Percentiles rank a stretch among this genome's conserved stretches.
Conservation (phyloP, 2,888 invertebrate species). For the Cryptosula pallasiana region DNA sequence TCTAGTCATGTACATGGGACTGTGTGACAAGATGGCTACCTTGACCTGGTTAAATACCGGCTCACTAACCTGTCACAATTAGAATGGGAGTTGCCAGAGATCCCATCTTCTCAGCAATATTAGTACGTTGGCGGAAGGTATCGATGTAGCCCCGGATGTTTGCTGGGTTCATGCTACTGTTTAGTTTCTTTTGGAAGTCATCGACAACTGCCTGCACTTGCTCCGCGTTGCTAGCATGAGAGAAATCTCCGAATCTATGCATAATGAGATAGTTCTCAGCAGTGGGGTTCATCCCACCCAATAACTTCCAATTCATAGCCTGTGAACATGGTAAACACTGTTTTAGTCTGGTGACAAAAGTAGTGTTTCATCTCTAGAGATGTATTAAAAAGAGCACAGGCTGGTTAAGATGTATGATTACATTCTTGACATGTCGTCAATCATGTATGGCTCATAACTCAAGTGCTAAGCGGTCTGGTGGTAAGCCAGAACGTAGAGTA, state of each 20-base stretch:
- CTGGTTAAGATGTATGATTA: too few relatives aligned
- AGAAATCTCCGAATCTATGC: conserved; percentile 71
- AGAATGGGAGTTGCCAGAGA: not conserved
- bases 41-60: not conserved
- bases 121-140: not conserved
- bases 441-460: too few relatives aligned
- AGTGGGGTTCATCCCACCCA: conserved; percentile 74
- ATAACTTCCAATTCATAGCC: conserved; percentile 77
- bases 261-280: conserved; percentile 82
- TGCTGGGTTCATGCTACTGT: conserved; percentile 69
- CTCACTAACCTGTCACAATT: conserved; percentile 13
- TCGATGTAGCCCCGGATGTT: conserved; percentile 60
- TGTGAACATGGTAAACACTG: too few relatives aligned
- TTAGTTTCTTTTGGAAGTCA: conserved; percentile 71
- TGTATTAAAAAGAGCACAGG: too few relatives aligned
- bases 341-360: too few relatives aligned
- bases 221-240: conserved; percentile 46
- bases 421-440: too few relatives aligned
- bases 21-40: too few relatives aligned
- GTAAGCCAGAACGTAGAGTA: too few relatives aligned
- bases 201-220: conserved; percentile 65
- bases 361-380: too few relatives aligned
- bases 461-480: too few relatives aligned
- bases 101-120: conserved; percentile 24
- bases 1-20: too few relatives aligned